Evolutionary conservation across 2,888 invertebrate species (phyloP).

Genomic region (Sceliomorpha sp.): DNA sequence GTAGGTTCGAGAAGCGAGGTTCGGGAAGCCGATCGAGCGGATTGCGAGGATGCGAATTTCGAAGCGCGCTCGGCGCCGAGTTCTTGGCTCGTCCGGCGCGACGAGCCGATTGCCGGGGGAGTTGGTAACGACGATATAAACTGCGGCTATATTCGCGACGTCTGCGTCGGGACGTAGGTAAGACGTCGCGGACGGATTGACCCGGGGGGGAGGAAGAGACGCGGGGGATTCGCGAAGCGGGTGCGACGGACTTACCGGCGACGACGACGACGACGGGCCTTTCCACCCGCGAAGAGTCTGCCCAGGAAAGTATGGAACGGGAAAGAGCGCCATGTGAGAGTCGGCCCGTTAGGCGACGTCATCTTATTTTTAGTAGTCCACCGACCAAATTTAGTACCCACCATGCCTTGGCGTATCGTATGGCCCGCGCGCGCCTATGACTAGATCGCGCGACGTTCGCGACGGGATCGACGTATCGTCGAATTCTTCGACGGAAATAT

Average conservation of each 20-base stretch:
- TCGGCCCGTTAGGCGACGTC: slow-evolving; percentile 52
- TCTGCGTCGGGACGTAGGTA: too few relatives aligned
- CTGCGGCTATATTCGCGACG: too few relatives aligned
- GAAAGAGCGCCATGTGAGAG: slow-evolving; percentile 59
- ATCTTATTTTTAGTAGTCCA: slow-evolving; percentile 75
- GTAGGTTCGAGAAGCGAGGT: too few relatives aligned
- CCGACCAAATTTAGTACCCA: slow-evolving; percentile 79
- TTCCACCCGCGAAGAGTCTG: slow-evolving; percentile 61
- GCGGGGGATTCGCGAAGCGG: slow-evolving; percentile 34
- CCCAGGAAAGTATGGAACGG: slow-evolving; percentile 61
- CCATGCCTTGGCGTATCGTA: slow-evolving; percentile 75
- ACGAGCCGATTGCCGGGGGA: too few relatives aligned
- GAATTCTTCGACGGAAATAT: slow-evolving; percentile 4
- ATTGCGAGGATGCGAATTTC: too few relatives aligned
- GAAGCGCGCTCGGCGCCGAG: too few relatives aligned
- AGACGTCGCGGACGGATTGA: slow-evolving; percentile 46
- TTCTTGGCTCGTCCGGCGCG: too few relatives aligned
- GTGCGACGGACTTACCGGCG: slow-evolving; percentile 66
- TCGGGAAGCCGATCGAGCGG: too few relatives aligned
- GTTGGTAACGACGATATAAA: slow-evolving; percentile 48
- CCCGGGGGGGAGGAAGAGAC: slow-evolving; percentile 48
- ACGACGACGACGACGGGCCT: too few relatives aligned
- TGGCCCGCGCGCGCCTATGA: slow-evolving; percentile 66
- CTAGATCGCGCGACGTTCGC: slow-evolving; percentile 52
- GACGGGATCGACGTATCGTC: slow-evolving; percentile 11